phyloP scores from a whole-genome alignment of 1,140 invertebrate genomes.

The Drosophila insularis region DNA sequence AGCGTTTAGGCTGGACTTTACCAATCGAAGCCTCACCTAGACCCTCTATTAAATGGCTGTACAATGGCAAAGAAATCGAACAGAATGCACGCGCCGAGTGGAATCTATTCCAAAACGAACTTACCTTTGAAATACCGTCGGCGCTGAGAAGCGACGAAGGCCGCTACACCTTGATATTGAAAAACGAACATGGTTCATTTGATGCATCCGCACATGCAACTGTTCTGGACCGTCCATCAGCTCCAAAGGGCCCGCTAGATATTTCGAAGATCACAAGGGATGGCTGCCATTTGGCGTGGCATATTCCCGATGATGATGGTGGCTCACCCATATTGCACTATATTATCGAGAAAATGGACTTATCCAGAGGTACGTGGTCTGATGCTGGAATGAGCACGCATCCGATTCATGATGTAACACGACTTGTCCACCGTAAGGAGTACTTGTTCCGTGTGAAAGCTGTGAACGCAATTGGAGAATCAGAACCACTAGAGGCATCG shows the following conservation, averaged over 20 bases:
- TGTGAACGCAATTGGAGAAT: constrained; percentile 97
- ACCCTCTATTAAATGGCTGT: constrained; percentile 93
- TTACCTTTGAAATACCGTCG: constrained; percentile 93
- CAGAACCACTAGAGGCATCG: constrained; percentile 93
- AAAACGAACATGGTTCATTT: constrained; percentile 92
- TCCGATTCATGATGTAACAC: constrained; percentile 91
- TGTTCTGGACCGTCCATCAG: constrained; percentile 93
- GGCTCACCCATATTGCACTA: constrained; percentile 98
- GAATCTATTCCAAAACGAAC: constrained; percentile 88
- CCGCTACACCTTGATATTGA: constrained; percentile 91
- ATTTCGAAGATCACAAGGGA: constrained; percentile 95
- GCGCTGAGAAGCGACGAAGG: constrained; percentile 92
- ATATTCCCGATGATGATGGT: constrained; percentile 92
- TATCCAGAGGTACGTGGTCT: constrained; percentile 96
- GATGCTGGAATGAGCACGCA: constrained; percentile 94
- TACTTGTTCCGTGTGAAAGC: constrained; percentile 96
- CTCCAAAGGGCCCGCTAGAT: constrained; percentile 93
- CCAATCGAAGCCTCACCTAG: constrained; percentile 93
- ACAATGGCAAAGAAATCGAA: constrained; percentile 90
- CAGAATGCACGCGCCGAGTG: constrained; percentile 88
- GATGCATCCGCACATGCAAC: constrained; percentile 93
- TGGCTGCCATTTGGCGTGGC: constrained; percentile 93
- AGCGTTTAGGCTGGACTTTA: constrained; percentile 93
- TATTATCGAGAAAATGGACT: constrained; percentile 98
- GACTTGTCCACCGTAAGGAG: constrained; percentile 95